Evolutionary conservation across 2,888 invertebrate genomes (phyloP).

Genomic region (Copidosoma aretas): DNA sequence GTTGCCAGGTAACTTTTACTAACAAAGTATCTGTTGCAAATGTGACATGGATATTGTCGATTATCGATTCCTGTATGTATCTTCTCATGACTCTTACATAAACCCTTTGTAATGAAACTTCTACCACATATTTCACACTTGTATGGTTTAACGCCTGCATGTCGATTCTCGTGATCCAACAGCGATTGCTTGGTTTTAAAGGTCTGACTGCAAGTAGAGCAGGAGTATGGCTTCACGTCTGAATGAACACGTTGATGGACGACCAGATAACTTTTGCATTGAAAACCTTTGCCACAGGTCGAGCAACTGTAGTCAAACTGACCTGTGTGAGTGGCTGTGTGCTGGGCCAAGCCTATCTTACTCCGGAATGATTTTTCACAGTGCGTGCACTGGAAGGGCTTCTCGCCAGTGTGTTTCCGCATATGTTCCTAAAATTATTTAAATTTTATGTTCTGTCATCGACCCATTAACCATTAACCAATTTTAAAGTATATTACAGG

Average conservation of each 20-base stretch:
- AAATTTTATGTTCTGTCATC: background rate
- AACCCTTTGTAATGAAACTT: slow-evolving; percentile 69
- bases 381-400: slow-evolving; percentile 66
- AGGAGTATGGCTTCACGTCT: slow-evolving; percentile 67
- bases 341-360: slow-evolving; percentile 67
- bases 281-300: slow-evolving; percentile 70
- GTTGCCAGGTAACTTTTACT: slow-evolving; percentile 70
- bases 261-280: slow-evolving; percentile 68
- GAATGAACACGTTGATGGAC: slow-evolving; percentile 70
- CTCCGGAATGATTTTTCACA: slow-evolving; percentile 70
- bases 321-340: slow-evolving; percentile 69
- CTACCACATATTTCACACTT: slow-evolving; percentile 68
- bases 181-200: slow-evolving; percentile 70
- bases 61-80: slow-evolving; percentile 69
- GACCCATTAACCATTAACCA: too few species aligned
- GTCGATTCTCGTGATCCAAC: slow-evolving; percentile 68
- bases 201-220: slow-evolving; percentile 66
- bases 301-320: slow-evolving; percentile 67
- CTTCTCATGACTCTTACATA: slow-evolving; percentile 68
- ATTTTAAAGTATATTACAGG: too few species aligned
- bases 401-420: slow-evolving; percentile 69
- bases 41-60: slow-evolving; percentile 67
- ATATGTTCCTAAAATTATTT: slow-evolving; percentile 63
- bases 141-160: slow-evolving; percentile 69
- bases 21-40: slow-evolving; percentile 69